Conservation (phyloP, 1,140 invertebrate species). For the Trialeurodes vaporariorum region DNA sequence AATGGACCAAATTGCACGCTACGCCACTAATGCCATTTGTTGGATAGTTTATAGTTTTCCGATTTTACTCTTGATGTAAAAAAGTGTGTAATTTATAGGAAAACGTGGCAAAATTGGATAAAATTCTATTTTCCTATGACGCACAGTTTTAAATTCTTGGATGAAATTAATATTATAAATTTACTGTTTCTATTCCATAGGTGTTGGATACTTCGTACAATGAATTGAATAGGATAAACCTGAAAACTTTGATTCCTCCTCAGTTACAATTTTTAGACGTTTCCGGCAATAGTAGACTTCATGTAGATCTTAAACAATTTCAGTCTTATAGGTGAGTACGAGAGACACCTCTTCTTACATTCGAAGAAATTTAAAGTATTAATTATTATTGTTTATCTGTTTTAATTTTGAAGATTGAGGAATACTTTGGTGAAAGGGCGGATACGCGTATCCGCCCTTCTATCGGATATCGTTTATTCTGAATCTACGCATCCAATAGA, state of each 20-base stretch:
- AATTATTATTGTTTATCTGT: not conserved
- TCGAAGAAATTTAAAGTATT: constrained; percentile 8
- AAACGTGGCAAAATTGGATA: no score
- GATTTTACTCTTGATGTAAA: no score
- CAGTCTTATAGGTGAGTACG: constrained; percentile 47
- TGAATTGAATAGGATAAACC: constrained; percentile 62
- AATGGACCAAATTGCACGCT: no score
- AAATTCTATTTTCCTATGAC: not conserved
- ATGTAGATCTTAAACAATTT: constrained; percentile 68
- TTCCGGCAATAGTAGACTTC: constrained; percentile 65
- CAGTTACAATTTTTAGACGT: constrained; percentile 74
- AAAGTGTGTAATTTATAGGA: no score
- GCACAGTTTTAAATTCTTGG: no score
- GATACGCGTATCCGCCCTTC: no score
- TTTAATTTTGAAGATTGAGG: no score
- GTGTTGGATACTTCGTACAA: constrained; percentile 76
- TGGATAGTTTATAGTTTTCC: no score
- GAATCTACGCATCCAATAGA: not conserved
- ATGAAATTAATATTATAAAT: constrained; percentile 1
- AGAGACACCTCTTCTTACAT: not conserved
- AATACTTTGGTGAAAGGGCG: no score
- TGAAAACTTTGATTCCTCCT: constrained; percentile 58
- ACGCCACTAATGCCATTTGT: no score
- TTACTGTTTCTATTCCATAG: constrained; percentile 27
- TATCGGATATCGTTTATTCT: not conserved